These are phyloP conservation scores for Drosophila lacicola DNA, from an alignment of 2,888 invertebrate genomes.

Conservation along the genomic window DNA sequence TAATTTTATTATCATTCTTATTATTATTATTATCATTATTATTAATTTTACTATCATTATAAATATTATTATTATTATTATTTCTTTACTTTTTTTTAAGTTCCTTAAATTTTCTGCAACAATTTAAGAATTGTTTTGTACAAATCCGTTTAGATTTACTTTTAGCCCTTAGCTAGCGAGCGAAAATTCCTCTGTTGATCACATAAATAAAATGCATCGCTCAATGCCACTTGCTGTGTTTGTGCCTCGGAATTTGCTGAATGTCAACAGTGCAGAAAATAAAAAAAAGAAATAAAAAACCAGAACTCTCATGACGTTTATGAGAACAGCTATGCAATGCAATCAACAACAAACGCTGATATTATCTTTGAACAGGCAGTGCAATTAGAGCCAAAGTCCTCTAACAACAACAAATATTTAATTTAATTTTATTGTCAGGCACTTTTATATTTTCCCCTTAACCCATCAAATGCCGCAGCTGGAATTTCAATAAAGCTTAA, in stretches of 20 bases:
- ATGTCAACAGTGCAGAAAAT: constrained; percentile 3
- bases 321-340: constrained; percentile 1
- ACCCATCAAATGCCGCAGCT: constrained; percentile 14
- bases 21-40: too few species aligned
- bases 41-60: too few species aligned
- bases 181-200: not conserved
- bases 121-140: too few species aligned
- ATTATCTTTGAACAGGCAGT: not conserved
- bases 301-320: not conserved
- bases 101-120: too few species aligned
- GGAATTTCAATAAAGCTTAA: constrained; percentile 49
- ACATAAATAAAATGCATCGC: not conserved
- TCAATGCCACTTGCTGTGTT: not conserved
- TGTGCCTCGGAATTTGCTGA: not conserved
- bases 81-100: not conserved
- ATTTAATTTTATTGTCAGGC: constrained; percentile 15
- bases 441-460: constrained; percentile 3
- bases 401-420: not conserved
- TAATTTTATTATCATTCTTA: too few species aligned
- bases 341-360: constrained; percentile 1
- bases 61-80: not conserved
- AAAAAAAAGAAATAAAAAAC: not conserved
- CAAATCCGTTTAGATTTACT: not conserved
- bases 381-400: constrained; percentile 23
- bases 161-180: not conserved